Percentiles rank a stretch among this genome's conserved stretches.
Evolutionary conservation across 2,888 invertebrate genomes (phyloP).

Genomic region (Camptogramma bilineatum): DNA sequence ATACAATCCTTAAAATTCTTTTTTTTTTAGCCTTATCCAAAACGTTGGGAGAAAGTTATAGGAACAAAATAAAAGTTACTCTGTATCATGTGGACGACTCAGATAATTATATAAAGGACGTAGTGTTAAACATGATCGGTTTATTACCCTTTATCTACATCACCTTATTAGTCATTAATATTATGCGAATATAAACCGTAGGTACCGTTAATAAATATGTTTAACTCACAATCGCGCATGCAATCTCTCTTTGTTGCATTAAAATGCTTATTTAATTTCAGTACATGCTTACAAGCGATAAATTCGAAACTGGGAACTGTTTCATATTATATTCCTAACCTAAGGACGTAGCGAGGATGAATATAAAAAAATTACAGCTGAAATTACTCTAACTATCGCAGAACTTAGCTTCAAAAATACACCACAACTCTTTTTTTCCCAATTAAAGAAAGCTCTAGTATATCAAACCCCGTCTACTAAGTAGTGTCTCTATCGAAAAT

Average conservation of each 20-base stretch:
- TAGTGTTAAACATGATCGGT: constrained; percentile 14
- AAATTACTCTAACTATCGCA: neutral
- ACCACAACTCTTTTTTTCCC: no score
- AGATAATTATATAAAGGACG: neutral
- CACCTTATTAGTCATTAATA: constrained; percentile 30
- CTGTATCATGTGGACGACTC: no score
- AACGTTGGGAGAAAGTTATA: no score
- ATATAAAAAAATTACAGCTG: neutral
- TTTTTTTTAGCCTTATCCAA: no score
- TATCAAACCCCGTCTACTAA: no score
- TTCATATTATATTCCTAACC: constrained; percentile 47
- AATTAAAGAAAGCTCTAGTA: no score
- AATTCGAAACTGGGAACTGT: constrained; percentile 34
- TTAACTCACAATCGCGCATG: constrained; percentile 19
- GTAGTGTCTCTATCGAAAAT: no score
- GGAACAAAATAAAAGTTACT: no score
- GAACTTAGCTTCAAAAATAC: no score
- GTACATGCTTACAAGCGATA: constrained; percentile 34
- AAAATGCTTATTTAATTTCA: constrained; percentile 32
- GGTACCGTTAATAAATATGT: constrained; percentile 39
- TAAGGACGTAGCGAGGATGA: constrained; percentile 23
- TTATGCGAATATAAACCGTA: constrained; percentile 21
- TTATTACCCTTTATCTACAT: constrained; percentile 23
- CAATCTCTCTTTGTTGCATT: constrained; percentile 32
- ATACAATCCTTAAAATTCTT: no score